These are phyloP conservation scores for Dromiciops gliroides DNA, from an alignment of 2,113 vertebrate genomes.

Conservation along the genomic window DNA sequence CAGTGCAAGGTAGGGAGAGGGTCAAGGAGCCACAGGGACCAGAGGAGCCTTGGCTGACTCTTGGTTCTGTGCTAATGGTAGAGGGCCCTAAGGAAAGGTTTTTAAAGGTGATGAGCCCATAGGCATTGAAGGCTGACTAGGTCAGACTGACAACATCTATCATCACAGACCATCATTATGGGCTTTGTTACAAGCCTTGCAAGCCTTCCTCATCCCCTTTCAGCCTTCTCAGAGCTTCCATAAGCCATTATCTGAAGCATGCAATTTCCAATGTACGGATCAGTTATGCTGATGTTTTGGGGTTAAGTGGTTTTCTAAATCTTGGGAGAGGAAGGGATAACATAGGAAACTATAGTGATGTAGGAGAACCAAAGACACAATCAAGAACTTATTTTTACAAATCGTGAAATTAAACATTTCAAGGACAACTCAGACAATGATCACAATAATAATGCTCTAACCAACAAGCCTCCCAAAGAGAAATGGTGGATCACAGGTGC, in stretches of 20 bases:
- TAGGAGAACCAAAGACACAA: neutral
- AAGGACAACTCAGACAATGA: neutral
- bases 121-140: neutral
- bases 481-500: neutral
- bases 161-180: too few species aligned
- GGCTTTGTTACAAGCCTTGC: neutral
- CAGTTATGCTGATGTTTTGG: neutral
- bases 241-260: neutral
- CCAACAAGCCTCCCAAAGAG: neutral
- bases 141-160: neutral
- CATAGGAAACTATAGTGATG: neutral
- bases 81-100: too few species aligned
- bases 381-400: neutral
- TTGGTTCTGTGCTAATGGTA: too few species aligned
- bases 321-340: neutral
- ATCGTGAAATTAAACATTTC: neutral
- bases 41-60: too few species aligned
- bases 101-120: too few species aligned
- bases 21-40: fast-evolving
- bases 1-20: fast-evolving
- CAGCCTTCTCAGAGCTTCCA: neutral
- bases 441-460: neutral
- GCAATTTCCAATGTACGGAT: neutral
- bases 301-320: neutral
- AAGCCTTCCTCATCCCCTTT: neutral